Evolutionary conservation across 2,797 vertebrate species (phyloP).

Genomic region (Neopelma chrysocephalum): DNA sequence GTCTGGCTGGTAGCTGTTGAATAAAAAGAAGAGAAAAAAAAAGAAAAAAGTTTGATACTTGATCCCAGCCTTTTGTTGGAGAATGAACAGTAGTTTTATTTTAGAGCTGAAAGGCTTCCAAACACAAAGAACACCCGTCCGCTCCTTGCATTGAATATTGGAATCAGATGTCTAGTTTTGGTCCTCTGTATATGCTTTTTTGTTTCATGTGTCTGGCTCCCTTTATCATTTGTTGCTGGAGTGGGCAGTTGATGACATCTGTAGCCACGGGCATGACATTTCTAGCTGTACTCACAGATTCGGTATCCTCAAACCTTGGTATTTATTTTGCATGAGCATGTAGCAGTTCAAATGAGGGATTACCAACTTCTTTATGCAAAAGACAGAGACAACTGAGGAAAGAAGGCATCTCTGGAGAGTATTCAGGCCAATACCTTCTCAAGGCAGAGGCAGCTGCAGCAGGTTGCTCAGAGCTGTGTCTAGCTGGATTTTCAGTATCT

Average conservation of each 20-base stretch:
- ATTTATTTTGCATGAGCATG: background rate
- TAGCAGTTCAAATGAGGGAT: background rate
- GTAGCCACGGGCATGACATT: background rate
- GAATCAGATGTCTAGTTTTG: constrained; percentile 19
- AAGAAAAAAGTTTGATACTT: constrained; percentile 1
- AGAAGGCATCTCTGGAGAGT: background rate
- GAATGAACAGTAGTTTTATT: constrained; percentile 32
- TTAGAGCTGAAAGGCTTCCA: constrained; percentile 43
- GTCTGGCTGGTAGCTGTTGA: constrained; percentile 16
- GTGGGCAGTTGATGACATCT: background rate
- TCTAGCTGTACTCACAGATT: background rate
- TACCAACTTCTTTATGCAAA: background rate
- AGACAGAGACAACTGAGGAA: background rate
- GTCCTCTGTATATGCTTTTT: background rate
- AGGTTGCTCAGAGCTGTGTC: background rate
- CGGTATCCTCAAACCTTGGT: background rate
- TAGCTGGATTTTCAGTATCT: background rate
- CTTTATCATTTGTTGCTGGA: background rate
- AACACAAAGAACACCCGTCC: background rate
- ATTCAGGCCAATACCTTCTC: background rate
- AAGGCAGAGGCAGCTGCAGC: background rate
- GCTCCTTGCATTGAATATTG: background rate
- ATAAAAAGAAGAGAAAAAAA: background rate
- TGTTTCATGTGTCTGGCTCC: background rate
- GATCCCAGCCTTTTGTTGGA: constrained; percentile 12